Evolutionary conservation across 2,797 vertebrate genomes (phyloP).

Genomic region (Loriculus beryllinus): DNA sequence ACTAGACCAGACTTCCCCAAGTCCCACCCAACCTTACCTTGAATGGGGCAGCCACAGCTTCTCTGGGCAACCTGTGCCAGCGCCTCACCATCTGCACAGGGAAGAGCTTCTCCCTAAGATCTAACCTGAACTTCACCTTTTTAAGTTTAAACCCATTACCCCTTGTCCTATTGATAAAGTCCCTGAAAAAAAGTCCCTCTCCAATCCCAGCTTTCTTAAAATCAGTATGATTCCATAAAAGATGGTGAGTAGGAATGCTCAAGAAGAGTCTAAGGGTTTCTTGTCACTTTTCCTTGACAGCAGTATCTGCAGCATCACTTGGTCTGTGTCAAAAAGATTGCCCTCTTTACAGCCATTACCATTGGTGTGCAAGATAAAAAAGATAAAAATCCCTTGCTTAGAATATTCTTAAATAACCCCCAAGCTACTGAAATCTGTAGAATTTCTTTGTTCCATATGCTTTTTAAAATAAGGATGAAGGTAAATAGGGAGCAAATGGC

Average conservation of each 20-base stretch:
- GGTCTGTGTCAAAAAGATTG: not conserved
- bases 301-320: not conserved
- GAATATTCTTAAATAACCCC: not conserved
- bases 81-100: accelerated
- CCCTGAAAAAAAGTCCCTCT: not conserved
- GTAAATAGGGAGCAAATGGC: not conserved
- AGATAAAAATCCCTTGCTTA: not conserved
- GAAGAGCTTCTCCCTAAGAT: not conserved
- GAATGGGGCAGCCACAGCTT: not conserved
- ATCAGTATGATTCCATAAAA: not conserved
- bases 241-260: not conserved
- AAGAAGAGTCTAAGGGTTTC: not conserved
- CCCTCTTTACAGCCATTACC: not conserved
- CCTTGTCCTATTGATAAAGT: not conserved
- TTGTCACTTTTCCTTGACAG: not conserved
- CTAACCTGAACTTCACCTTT: not conserved
- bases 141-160: not conserved
- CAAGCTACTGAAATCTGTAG: not conserved
- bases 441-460: not conserved
- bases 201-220: not conserved
- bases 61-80: not conserved
- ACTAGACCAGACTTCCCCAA: not conserved
- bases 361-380: not conserved
- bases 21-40: not conserved
- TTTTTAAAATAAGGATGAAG: not conserved